These are phyloP conservation scores for Lysiphlebus fabarum DNA, from an alignment of 1,140 invertebrate species.

Conservation along the genomic window DNA sequence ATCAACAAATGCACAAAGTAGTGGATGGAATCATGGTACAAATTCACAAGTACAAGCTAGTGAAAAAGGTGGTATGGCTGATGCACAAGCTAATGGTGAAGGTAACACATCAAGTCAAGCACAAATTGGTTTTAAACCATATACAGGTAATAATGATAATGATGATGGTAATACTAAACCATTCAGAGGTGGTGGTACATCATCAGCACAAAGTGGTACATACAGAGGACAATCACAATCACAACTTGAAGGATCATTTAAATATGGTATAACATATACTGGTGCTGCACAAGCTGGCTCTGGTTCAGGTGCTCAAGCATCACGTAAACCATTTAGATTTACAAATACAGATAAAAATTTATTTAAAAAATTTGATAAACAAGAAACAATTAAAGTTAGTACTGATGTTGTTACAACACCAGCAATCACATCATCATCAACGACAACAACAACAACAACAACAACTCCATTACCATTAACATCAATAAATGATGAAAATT, in stretches of 20 bases:
- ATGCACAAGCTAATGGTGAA: constrained; percentile 77
- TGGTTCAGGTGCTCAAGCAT: constrained; percentile 56
- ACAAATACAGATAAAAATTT: constrained; percentile 36
- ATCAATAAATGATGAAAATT: constrained; percentile 56
- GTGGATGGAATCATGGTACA: constrained; percentile 70
- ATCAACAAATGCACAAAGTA: constrained; percentile 70
- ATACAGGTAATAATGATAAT: constrained; percentile 57
- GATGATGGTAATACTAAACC: constrained; percentile 54
- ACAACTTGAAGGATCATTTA: constrained; percentile 73
- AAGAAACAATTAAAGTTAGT: constrained; percentile 47
- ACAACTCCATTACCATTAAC: constrained; percentile 21
- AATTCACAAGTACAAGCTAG: constrained; percentile 75
- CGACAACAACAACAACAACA: constrained; percentile 50
- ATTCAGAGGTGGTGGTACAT: constrained; percentile 70
- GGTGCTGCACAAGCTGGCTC: constrained; percentile 78
- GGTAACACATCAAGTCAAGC: constrained; percentile 81
- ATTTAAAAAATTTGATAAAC: constrained; percentile 40
- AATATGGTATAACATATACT: constrained; percentile 74
- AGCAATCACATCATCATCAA: not conserved
- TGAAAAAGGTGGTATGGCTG: constrained; percentile 74
- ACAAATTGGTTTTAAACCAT: constrained; percentile 79
- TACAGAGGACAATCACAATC: constrained; percentile 74
- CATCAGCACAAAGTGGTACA: constrained; percentile 72
- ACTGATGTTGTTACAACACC: constrained; percentile 45
- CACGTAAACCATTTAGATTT: constrained; percentile 49